Evolutionary conservation across 1,140 invertebrate genomes (phyloP).

Genomic region (Eufriesea mexicana): DNA sequence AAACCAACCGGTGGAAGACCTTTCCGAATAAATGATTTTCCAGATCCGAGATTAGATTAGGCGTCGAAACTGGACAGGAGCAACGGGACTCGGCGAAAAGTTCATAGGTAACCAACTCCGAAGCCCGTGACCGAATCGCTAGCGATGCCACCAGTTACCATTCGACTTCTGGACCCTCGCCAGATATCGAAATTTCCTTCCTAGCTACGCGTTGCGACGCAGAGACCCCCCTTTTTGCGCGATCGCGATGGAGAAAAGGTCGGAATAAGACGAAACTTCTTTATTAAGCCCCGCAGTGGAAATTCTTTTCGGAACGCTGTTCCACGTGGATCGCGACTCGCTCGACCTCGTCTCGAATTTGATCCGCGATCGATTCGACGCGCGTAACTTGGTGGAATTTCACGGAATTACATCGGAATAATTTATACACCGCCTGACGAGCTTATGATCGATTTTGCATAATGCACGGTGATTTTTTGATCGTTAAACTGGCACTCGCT

Average conservation of each 20-base stretch:
- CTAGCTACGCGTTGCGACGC: conserved; percentile 8
- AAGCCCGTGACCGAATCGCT: conserved; percentile 21
- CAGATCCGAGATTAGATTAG: conserved; percentile 13
- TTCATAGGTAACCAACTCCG: conserved; percentile 41
- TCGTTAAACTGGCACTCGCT: no score
- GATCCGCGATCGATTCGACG: conserved; percentile 41
- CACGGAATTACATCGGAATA: no score
- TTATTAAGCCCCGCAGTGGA: conserved; percentile 36
- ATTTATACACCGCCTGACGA: no score
- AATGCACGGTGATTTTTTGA: no score
- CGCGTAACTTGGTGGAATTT: conserved; percentile 5
- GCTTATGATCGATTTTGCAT: no score
- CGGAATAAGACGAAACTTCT: conserved; percentile 22
- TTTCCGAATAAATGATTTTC: conserved; percentile 16
- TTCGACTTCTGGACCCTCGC: conserved; percentile 50
- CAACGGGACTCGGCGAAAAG: conserved; percentile 45
- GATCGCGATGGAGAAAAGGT: background rate
- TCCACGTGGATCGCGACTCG: conserved; percentile 46
- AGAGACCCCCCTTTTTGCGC: conserved; percentile 2
- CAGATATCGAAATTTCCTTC: conserved; percentile 59
- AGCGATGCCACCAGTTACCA: conserved; percentile 51
- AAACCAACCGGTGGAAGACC: background rate
- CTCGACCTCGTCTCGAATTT: conserved; percentile 41
- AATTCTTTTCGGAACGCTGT: conserved; percentile 42
- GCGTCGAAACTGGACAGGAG: conserved; percentile 13